Evolutionary conservation across 2,113 vertebrate species (phyloP), one percentile per base, ranked within the genome.

Genomic region (Sorex fumeus): DNA sequence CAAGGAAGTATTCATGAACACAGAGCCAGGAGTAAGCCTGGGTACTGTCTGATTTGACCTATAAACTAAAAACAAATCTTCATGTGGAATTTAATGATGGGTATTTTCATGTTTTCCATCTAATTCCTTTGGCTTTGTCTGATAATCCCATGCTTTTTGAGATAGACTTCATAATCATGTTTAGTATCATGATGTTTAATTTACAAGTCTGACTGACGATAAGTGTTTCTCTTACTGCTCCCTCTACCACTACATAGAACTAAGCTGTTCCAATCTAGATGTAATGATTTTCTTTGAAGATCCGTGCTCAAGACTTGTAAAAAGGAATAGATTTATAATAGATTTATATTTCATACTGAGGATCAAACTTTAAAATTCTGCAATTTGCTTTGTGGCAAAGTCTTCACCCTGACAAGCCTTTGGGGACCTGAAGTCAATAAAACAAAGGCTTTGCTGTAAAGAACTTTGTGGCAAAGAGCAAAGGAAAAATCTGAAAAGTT

Each of bases 101-200:
- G 25, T 11, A 7, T 53, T 50, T 76, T 15, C 25, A 5, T 23
- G 23, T 60, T 81, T 93, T 50, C 45, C 40, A 47, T 30, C 9
- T 34, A 64, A 64, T 74, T 47, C 53, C 45, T 90, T 77, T 94
- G 77, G n/a, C 30, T 18, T 67, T 78, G 53, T 69, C 23, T 84
- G 88, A 80, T 40, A 67, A 80, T 80, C 78, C 4, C 16, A 1
- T 80, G 34, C 64, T 92, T 82, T 77, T 81, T 21, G 60, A 36
- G 32, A 43, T 30, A 69, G 15, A 78, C 2, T 88, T 91, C 13
- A 76, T 66, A 77, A 71, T 90, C 3, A 53, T 47, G 60, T 86
- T 89, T 84, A 67, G 45, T 45, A 69, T 90, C 71, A 45, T 81
- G 43, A 60, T 32, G 27, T 84, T 83, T 67, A 79, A 91, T 87